Conservation (phyloP, 2,888 invertebrate genomes). For the Tiphia femorata region DNA sequence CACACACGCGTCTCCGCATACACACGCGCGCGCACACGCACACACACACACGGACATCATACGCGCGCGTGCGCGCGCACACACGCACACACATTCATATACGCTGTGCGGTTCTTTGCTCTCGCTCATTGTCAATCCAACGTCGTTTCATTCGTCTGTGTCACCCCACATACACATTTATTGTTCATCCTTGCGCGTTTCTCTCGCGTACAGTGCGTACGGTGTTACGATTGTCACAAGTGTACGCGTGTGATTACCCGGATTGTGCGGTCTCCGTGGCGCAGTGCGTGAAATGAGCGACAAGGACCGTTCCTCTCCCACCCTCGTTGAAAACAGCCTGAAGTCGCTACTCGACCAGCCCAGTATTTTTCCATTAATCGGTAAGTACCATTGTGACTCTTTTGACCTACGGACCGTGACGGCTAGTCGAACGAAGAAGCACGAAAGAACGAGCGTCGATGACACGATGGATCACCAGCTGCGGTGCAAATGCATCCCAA, state of each 20-base stretch:
- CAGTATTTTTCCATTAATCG: conserved; percentile 69
- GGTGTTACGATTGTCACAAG: conserved; percentile 1
- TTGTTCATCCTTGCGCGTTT: conserved; percentile 3
- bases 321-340: conserved; percentile 88
- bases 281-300: conserved; percentile 83
- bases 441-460: too few relatives aligned
- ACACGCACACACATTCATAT: conserved; percentile 15
- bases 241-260: conserved; percentile 1
- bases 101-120: neutral
- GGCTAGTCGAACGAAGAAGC: neutral
- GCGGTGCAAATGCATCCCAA: too few relatives aligned
- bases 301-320: conserved; percentile 90
- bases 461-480: too few relatives aligned
- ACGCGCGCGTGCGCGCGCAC: conserved; percentile 16
- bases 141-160: conserved; percentile 19
- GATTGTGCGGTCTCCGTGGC: conserved; percentile 50
- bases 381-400: conserved; percentile 52
- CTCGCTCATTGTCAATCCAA: neutral
- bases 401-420: neutral
- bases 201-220: conserved; percentile 1
- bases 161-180: neutral
- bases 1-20: conserved; percentile 10
- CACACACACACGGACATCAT: neutral
- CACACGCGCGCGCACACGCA: too few relatives aligned
- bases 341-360: conserved; percentile 89